Evolutionary conservation across 1,140 invertebrate genomes (phyloP).

Genomic region (Gonatopus flavifemur): DNA sequence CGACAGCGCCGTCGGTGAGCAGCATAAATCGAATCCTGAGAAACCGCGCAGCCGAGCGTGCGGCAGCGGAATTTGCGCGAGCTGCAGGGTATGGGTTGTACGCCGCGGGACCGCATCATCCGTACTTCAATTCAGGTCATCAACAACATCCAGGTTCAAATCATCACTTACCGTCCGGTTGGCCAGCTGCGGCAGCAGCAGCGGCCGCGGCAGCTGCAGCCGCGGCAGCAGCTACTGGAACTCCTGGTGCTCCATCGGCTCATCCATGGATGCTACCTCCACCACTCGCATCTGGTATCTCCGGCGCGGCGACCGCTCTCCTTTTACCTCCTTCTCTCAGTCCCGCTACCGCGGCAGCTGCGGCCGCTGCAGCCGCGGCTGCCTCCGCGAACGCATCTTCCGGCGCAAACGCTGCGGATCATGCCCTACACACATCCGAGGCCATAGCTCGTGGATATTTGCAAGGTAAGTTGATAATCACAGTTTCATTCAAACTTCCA

Average conservation of each 20-base stretch:
- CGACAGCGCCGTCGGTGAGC: constrained; percentile 85
- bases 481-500: too few species aligned
- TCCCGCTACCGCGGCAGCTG: constrained; percentile 49
- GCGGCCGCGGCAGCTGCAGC: constrained; percentile 57
- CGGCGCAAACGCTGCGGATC: constrained; percentile 55
- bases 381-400: constrained; percentile 56
- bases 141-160: constrained; percentile 41
- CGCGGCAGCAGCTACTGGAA: constrained; percentile 47
- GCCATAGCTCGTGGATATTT: constrained; percentile 63
- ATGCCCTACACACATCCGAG: constrained; percentile 55
- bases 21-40: constrained; percentile 90
- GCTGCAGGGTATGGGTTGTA: constrained; percentile 88
- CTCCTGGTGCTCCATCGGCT: constrained; percentile 55
- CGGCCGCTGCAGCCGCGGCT: constrained; percentile 51
- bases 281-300: too few species aligned
- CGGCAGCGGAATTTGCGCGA: constrained; percentile 88
- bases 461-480: too few species aligned
- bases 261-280: too few species aligned
- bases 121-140: constrained; percentile 60
- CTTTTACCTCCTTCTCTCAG: constrained; percentile 59
- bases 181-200: constrained; percentile 47
- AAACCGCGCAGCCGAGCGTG: constrained; percentile 89
- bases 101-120: constrained; percentile 65
- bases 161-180: constrained; percentile 57
- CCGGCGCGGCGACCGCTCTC: constrained; percentile 54